Evolutionary conservation across 2,113 vertebrate genomes (phyloP).

Genomic region (Channa maculata): DNA sequence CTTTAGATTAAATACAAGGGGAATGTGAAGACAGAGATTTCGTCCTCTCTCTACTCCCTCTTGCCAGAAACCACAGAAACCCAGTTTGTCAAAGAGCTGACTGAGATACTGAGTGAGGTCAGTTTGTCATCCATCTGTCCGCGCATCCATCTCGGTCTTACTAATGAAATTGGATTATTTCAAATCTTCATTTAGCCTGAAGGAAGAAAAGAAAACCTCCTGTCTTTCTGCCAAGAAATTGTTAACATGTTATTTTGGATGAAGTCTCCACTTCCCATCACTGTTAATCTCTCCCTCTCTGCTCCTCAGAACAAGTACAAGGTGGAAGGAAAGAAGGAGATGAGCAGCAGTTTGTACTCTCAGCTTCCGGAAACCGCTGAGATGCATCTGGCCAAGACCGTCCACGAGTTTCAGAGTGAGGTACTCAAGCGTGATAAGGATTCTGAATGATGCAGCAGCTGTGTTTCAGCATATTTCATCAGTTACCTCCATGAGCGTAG

Average conservation of each 20-base stretch:
- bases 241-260: no score
- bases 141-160: no score
- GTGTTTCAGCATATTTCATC: conserved; percentile 16
- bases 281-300: not conserved
- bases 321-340: conserved; percentile 70
- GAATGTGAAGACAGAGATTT: conserved; percentile 55
- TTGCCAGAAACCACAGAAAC: conserved; percentile 80
- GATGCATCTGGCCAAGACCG: conserved; percentile 64
- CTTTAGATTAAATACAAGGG: conserved; percentile 76
- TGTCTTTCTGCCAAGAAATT: no score
- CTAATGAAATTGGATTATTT: no score
- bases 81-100: conserved; percentile 71
- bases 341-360: conserved; percentile 72
- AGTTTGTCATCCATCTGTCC: not conserved
- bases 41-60: conserved; percentile 74
- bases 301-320: conserved; percentile 76
- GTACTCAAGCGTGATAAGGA: conserved; percentile 10
- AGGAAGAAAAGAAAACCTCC: no score
- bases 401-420: conserved; percentile 72
- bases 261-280: no score
- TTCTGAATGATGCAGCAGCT: not conserved
- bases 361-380: conserved; percentile 72
- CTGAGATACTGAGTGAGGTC: conserved; percentile 82
- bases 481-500: not conserved
- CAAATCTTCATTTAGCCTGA: no score